These are phyloP conservation scores for Danio rerio DNA, from an alignment of 2,113 vertebrate genomes.

Conservation along the genomic window GRCz12tu NC_133184.1:11938001-11938500, in stretches of 20 bases:
- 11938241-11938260: neutral
- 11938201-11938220: too few species aligned
- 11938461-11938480: constrained; percentile 41
- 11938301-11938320: neutral
- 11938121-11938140: too few species aligned
- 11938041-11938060: too few species aligned
- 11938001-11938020: too few species aligned
- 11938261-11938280: neutral
- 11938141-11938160: too few species aligned
- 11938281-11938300: neutral
- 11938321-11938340: neutral
- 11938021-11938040: too few species aligned
- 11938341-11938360: neutral
- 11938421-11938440: constrained; percentile 28
- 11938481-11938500: constrained; percentile 39
- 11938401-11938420: neutral
- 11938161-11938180: too few species aligned
- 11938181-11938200: too few species aligned
- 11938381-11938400: constrained; percentile 26
- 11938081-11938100: too few species aligned
- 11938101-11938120: too few species aligned
- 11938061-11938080: too few species aligned
- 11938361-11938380: neutral
- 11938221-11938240: too few species aligned
- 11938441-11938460: constrained; percentile 40